Percentiles rank a stretch among this genome's conserved stretches.
Conservation (phyloP, 1,140 invertebrate genomes). For the Drosophila saltans region DNA sequence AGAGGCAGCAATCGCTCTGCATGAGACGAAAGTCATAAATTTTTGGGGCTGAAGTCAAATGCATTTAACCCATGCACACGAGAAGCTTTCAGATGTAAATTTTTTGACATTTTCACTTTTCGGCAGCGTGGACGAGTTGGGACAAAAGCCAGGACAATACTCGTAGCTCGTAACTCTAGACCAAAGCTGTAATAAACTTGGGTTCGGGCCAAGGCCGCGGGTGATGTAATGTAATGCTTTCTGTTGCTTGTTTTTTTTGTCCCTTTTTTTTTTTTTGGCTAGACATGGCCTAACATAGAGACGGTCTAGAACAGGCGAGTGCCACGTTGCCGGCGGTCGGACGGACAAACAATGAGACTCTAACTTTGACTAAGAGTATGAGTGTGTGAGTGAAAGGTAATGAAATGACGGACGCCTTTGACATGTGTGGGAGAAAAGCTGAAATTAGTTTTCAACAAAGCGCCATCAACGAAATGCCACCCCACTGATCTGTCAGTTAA, state of each 20-base stretch:
- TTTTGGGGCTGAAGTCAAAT: conserved; percentile 49
- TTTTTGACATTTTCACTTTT: conserved; percentile 54
- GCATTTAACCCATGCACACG: conserved; percentile 57
- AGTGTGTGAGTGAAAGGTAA: conserved; percentile 58
- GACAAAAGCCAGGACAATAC: conserved; percentile 30
- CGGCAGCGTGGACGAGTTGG: neutral
- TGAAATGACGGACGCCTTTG: conserved; percentile 65
- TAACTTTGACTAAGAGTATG: conserved; percentile 20
- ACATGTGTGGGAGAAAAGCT: conserved; percentile 27
- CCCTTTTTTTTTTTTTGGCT: conserved; percentile 11
- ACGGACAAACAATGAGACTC: conserved; percentile 35
- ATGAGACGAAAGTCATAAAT: conserved; percentile 49
- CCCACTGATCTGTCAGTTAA: neutral
- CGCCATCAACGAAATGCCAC: conserved; percentile 32
- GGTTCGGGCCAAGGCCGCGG: conserved; percentile 42
- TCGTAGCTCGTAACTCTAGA: conserved; percentile 33
- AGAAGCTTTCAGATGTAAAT: conserved; percentile 56
- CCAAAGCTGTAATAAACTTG: conserved; percentile 49
- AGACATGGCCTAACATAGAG: conserved; percentile 27
- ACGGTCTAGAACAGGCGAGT: conserved; percentile 39
- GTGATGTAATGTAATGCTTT: neutral
- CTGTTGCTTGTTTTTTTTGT: neutral
- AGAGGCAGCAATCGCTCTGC: conserved; percentile 27
- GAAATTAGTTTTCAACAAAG: conserved; percentile 73
- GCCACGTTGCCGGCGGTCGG: conserved; percentile 46